Evolutionary conservation across 1,140 invertebrate species (phyloP), one percentile per base, ranked within the genome.

Genomic region (Drosophila takahashii): DNA sequence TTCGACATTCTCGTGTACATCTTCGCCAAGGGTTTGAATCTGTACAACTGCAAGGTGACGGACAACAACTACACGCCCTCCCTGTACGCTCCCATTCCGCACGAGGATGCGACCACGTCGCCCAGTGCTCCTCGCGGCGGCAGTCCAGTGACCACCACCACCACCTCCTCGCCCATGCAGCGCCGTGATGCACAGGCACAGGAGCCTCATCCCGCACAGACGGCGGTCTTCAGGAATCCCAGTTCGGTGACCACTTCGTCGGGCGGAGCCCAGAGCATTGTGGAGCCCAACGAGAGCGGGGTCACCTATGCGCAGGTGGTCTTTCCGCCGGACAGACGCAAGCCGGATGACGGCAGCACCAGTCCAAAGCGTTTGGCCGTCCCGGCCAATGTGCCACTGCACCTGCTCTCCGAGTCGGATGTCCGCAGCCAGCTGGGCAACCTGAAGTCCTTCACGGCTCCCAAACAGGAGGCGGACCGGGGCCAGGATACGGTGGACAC

Each of bases 31-130:
- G 90, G 89, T 0, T 56, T 92, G 11, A 85, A 91, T 34, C 57
- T 92, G 0, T 92, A 92, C 69, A 91, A 91, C 27, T 91, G 90
- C 60, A 90, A 92, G 65, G 90, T 91, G 32, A 92, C 90, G 39
- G 90, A 92, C 47, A 79, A 72, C 36, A 84, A 92, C 27, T 92
- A 92, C 45, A 91, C 87, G 1, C 90, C 90, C 5, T 90, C 85
- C 1, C 51, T 92, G 13, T 92, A 92, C 11, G 84, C 90, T 0
- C 77, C 89, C 0, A 72, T 92, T 32, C 91, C 91, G 1, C 86
- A 78, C n/a, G 91, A 90, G 29, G 91, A 91, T 8, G 42, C 78
- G 2, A 74, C 73, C 4, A 18, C 18, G 1, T 52, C 75, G 2
- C 57, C 15, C 16, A 37, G 70, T 3, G 34, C 48, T 37, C 45